phyloP scores from a whole-genome alignment of 2,113 vertebrate species.

The Catharus fuscescens region DNA sequence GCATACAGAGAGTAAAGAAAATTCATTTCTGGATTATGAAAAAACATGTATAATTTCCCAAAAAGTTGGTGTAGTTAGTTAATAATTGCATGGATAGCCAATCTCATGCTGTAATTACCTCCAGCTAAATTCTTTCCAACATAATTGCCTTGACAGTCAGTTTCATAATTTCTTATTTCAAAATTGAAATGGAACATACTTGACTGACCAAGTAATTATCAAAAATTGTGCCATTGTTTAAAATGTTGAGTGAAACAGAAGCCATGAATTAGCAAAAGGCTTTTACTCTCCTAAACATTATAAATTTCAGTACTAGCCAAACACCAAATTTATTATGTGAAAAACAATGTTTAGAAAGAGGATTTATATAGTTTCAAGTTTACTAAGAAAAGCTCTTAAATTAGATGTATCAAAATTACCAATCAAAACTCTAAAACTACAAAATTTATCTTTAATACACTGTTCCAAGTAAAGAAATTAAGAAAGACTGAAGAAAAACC shows the following conservation, averaged over 20 bases:
- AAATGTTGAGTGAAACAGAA: background rate
- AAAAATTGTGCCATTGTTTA: background rate
- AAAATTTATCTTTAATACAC: background rate
- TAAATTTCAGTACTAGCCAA: background rate
- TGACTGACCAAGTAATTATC: background rate
- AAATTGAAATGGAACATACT: background rate
- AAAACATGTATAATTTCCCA: background rate
- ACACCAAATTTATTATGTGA: background rate
- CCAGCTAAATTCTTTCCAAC: background rate
- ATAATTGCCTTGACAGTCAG: background rate
- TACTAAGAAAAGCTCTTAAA: background rate
- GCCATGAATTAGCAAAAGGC: background rate
- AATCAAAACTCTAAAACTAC: background rate
- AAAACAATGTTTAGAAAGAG: background rate
- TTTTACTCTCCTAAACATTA: background rate
- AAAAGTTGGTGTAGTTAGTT: background rate
- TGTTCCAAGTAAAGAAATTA: background rate
- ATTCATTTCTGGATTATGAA: background rate
- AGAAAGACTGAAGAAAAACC: background rate
- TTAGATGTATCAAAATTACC: background rate
- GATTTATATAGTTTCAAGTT: background rate
- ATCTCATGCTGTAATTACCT: background rate
- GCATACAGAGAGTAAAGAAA: background rate
- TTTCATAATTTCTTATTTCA: conserved; percentile 2
- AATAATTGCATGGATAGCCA: background rate